Base-by-base conservation (phyloP, 2,888 invertebrate genomes). In the Horisme vitalbata region DNA sequence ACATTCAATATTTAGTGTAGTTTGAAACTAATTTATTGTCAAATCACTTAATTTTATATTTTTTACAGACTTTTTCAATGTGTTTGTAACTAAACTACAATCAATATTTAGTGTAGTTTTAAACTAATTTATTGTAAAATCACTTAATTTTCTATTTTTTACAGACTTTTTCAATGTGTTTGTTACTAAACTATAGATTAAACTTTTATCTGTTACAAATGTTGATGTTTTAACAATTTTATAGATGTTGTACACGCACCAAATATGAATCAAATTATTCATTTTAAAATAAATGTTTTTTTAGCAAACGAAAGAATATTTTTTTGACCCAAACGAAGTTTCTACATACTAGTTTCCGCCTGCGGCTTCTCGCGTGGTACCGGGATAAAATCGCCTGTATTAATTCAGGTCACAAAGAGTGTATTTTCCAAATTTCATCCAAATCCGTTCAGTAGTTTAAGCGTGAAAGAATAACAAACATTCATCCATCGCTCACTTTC, bases 241-340 rank as follows among this genome's bases (percentile, higher is more conserved):
- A 65, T 68, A 59, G 53, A 70, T 70, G 68, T 74, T 75, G 65
- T 74, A 68, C 55, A 63, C 41, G 62, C 76, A 75, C 77, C 70
- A 72, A 73, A 75, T 71, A 69, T 15, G 49, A 59, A 63, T 57
- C 58, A 57, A 59, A 43, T 61, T 60, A 55, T n/a, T 64, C 54
- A 62, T 15, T 41, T 41, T 38, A 38, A 11, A 68, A 64, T 67
- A 69, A 68, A 65, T 31, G 60, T 57, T 55, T 57, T 61, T 21
- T 34, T 45, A 43, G 54, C 57, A 45, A 41, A 24, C 12, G 5
- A 41, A 15, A 24, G 4, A 18, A 15, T 21, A 41, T 24, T 52
- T 46, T 45, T 49, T 27, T 28, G 23, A 23, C 6, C 23, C 8
- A 18, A 18, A 18, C 18, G 6, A 18, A 18, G 18, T 15, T 4